Conservation (phyloP, 2,797 vertebrate species). For the Malacoctenus gilli region DNA sequence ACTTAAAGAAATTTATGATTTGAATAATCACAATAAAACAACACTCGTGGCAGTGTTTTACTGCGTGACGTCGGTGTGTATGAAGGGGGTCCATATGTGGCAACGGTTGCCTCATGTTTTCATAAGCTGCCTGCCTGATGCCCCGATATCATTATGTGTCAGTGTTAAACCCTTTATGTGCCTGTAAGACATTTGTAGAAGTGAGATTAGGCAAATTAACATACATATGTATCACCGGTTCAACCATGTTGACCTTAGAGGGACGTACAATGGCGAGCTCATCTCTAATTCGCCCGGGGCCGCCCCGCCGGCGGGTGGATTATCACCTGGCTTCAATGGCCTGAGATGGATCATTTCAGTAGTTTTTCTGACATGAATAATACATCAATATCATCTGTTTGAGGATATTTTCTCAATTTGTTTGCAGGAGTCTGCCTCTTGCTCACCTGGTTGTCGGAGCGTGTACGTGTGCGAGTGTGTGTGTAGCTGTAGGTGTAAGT, state of each 20-base stretch:
- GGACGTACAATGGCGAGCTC: slow-evolving; percentile 73
- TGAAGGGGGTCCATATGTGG: slow-evolving; percentile 61
- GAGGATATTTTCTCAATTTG: slow-evolving; percentile 71
- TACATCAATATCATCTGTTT: slow-evolving; percentile 75
- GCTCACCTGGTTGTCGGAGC: slow-evolving; percentile 70
- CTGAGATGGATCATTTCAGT: slow-evolving; percentile 76
- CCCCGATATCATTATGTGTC: slow-evolving; percentile 80
- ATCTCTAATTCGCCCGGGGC: slow-evolving; percentile 75
- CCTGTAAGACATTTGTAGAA: slow-evolving; percentile 83
- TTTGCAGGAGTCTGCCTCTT: slow-evolving; percentile 66
- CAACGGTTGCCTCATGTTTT: slow-evolving; percentile 64
- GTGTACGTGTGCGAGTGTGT: slow-evolving; percentile 53
- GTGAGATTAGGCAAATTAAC: slow-evolving; percentile 83
- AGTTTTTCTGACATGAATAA: slow-evolving; percentile 75
- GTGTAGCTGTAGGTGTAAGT: too few species aligned
- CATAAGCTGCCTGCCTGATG: slow-evolving; percentile 70
- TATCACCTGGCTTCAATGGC: slow-evolving; percentile 80
- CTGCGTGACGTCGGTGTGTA: slow-evolving; percentile 23
- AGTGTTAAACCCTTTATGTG: slow-evolving; percentile 81
- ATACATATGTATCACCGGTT: slow-evolving; percentile 82
- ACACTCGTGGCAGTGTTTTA: slow-evolving; percentile 15
- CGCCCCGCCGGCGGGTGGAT: slow-evolving; percentile 74
- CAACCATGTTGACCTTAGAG: slow-evolving; percentile 80
- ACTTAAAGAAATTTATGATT: too few species aligned
- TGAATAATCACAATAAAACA: too few species aligned